These are phyloP conservation scores for Phainopepla nitens DNA, from an alignment of 2,113 vertebrate genomes.

Conservation along the genomic window DNA sequence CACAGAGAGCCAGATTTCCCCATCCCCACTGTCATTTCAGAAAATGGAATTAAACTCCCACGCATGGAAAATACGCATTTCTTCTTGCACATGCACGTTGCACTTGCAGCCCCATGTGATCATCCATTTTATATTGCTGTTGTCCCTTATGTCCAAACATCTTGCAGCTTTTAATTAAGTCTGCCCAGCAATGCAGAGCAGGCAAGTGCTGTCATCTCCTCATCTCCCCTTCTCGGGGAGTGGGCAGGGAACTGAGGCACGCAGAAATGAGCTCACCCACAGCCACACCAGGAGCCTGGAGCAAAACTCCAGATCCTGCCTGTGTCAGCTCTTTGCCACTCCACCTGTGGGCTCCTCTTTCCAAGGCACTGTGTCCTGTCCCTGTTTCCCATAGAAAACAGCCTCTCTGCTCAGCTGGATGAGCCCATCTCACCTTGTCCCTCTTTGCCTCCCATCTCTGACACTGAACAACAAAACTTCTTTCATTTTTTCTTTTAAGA, in stretches of 20 bases:
- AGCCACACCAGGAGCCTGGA: neutral
- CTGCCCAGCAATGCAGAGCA: constrained; percentile 1
- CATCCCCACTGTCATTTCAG: neutral
- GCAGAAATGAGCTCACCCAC: neutral
- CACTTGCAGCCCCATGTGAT: neutral
- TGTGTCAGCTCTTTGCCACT: neutral
- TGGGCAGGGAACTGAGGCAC: neutral
- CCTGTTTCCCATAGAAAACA: neutral
- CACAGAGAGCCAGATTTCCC: neutral
- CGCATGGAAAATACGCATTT: neutral
- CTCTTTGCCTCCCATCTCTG: neutral
- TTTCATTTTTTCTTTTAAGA: neutral
- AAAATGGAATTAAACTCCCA: constrained; percentile 39
- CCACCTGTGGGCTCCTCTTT: neutral
- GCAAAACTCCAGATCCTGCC: neutral
- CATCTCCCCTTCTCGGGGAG: neutral
- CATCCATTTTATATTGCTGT: neutral
- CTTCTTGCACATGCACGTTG: neutral
- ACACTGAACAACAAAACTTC: neutral
- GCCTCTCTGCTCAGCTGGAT: neutral
- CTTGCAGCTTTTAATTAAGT: constrained; percentile 45
- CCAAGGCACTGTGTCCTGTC: neutral
- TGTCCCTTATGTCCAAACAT: neutral
- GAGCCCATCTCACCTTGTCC: neutral
- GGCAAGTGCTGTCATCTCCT: neutral